Base-by-base conservation (phyloP, 2,888 invertebrate species). In the Drosophila vallismaia region DNA sequence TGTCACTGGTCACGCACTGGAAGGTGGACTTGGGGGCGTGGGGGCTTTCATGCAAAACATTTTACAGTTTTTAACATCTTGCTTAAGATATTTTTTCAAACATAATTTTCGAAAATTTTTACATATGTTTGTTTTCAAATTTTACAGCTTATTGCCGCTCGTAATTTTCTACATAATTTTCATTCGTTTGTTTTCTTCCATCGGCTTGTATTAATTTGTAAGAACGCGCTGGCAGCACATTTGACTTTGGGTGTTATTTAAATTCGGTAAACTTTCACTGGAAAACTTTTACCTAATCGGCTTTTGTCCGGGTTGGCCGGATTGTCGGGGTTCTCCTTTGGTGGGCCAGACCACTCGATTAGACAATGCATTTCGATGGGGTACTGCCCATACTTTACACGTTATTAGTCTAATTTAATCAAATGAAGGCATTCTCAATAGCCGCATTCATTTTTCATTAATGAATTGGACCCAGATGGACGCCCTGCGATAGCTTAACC, bases 261-360 rank as follows among this genome's bases (percentile, higher is more conserved):
- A 52, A 70, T 44, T 40, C 36, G 26, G n/a, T 59, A 38, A 77
- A 89, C 90, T 89, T 89, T 90, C 89, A 89, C 89, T 83, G 56
- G 50, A 7, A 52, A 75, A 71, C 80, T 77, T 77, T 86, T 64
- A 72, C 62, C 53, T 66, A 78, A 83, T 66, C 78, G 26, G 84
- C 78, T 86, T 74, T 26, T 46, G 52, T 31, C 14, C 14, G 14
- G 1, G 14, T 14, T 14, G 14, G 1, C 14, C 14, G 14, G 14
- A 14, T 14, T 14, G 19, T 72, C 55, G 24, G 29, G 33, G 33
- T 8, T 58, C 69, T 77, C 62, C 75, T 78, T 59, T 68, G 81
- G 87, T 81, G 81, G 86, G 73, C 67, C 63, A 44, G 9, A 12
- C 72, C 78, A 36, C 58, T 59, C 38, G 52, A 31, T 40, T 40